These are phyloP conservation scores for Perdita meconis DNA, from an alignment of 2,888 invertebrate genomes.

Conservation along the genomic window DNA sequence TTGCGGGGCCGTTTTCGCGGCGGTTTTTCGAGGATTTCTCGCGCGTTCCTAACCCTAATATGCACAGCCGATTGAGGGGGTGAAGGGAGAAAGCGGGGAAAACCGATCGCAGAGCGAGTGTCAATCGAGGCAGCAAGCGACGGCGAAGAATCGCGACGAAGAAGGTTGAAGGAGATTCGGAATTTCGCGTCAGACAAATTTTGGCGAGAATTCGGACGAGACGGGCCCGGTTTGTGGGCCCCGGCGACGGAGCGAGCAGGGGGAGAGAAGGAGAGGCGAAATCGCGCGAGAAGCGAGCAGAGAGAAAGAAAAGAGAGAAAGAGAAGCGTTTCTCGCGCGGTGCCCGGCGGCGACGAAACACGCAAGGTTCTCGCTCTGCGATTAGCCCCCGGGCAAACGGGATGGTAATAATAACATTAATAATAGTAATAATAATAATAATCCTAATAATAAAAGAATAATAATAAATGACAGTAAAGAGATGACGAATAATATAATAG, in stretches of 20 bases:
- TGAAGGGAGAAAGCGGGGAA: conserved; percentile 37
- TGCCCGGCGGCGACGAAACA: conserved; percentile 56
- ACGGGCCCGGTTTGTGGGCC: neutral
- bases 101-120: conserved; percentile 38
- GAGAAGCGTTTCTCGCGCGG: conserved; percentile 22
- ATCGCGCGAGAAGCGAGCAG: conserved; percentile 2
- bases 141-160: neutral
- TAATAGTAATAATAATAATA: conserved; percentile 59
- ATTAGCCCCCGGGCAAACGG: conserved; percentile 56
- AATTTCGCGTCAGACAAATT: neutral
- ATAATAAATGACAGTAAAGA: conserved; percentile 69
- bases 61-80: conserved; percentile 40
- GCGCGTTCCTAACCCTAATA: conserved; percentile 41
- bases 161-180: neutral
- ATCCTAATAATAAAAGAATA: conserved; percentile 61
- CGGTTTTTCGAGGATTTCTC: conserved; percentile 11
- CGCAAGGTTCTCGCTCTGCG: conserved; percentile 54
- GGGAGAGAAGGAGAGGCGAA: conserved; percentile 8
- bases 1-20: neutral
- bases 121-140: conserved; percentile 8
- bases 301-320: conserved; percentile 10
- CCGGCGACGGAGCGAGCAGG: conserved; percentile 1
- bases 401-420: conserved; percentile 59
- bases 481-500: conserved; percentile 66
- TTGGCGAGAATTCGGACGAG: conserved; percentile 7